Evolutionary conservation across 1,140 invertebrate genomes (phyloP).

Genomic region (Philopotamus ludificatus): DNA sequence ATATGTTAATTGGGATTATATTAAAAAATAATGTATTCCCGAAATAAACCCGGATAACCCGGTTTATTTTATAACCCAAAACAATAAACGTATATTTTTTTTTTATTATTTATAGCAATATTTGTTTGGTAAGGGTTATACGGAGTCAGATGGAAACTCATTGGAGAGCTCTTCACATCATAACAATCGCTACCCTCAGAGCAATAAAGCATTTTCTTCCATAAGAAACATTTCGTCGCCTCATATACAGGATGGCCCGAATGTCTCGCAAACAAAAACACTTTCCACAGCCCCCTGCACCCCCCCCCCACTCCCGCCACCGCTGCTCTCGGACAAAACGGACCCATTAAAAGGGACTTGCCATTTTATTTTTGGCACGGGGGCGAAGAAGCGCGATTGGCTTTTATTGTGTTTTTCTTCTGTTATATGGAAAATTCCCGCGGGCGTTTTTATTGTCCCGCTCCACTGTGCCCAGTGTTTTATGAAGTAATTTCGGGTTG

Average conservation of each 20-base stretch:
- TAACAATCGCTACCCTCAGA: too few relatives aligned
- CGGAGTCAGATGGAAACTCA: too few relatives aligned
- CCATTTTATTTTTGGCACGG: conserved; percentile 17
- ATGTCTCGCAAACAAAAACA: conserved; percentile 24
- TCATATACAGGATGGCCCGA: conserved; percentile 17
- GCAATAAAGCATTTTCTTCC: too few relatives aligned
- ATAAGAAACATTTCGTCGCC: background rate
- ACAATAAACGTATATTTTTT: too few relatives aligned
- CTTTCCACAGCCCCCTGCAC: background rate
- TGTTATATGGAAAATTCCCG: conserved; percentile 11
- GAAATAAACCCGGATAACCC: too few relatives aligned
- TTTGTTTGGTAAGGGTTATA: too few relatives aligned
- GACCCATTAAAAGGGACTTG: conserved; percentile 28
- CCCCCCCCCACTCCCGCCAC: too few relatives aligned
- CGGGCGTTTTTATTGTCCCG: conserved; percentile 16
- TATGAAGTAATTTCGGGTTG: conserved; percentile 31
- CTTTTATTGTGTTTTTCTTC: conserved; percentile 30
- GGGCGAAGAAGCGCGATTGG: conserved; percentile 4
- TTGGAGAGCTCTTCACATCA: too few relatives aligned
- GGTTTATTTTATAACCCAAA: too few relatives aligned
- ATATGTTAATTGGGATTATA: too few relatives aligned
- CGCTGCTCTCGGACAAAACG: conserved; percentile 4
- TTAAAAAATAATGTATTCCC: too few relatives aligned
- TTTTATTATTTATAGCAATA: too few relatives aligned
- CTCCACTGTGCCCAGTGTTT: conserved; percentile 9